phyloP scores from a whole-genome alignment of 2,888 invertebrate genomes.

The Lithosia quadra region DNA sequence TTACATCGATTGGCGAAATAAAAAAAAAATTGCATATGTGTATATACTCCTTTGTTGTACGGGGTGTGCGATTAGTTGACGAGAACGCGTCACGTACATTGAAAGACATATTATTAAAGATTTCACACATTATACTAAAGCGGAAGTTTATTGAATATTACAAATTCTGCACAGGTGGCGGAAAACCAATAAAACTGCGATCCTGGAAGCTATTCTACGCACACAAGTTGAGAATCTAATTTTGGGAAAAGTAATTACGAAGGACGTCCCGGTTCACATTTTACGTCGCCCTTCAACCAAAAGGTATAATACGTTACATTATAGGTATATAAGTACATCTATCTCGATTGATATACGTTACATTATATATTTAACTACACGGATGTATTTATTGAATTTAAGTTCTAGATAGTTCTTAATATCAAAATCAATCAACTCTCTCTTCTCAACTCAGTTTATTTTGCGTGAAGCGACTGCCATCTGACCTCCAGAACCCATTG shows the following conservation, averaged over 20 bases:
- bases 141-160: slow-evolving; percentile 18
- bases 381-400: no score
- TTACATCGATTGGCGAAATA: no score
- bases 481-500: no score
- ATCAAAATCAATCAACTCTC: no score
- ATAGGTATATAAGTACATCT: not conserved
- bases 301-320: not conserved
- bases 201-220: slow-evolving; percentile 9
- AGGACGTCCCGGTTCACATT: not conserved
- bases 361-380: no score
- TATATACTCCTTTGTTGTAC: no score
- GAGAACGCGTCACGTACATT: not conserved
- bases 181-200: slow-evolving; percentile 22
- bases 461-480: no score
- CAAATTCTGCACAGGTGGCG: slow-evolving; percentile 17
- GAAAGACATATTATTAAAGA: not conserved
- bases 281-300: not conserved
- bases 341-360: not conserved
- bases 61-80: no score
- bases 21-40: no score
- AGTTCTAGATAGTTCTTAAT: no score
- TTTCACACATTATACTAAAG: not conserved
- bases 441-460: no score
- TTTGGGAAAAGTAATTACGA: slow-evolving; percentile 3
- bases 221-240: slow-evolving; percentile 14